A percentile compares a stretch with the other conserved stretches of the same genome.
Evolutionary conservation across 2,888 invertebrate genomes (phyloP).

Genomic region (Caenorhabditis angaria): DNA sequence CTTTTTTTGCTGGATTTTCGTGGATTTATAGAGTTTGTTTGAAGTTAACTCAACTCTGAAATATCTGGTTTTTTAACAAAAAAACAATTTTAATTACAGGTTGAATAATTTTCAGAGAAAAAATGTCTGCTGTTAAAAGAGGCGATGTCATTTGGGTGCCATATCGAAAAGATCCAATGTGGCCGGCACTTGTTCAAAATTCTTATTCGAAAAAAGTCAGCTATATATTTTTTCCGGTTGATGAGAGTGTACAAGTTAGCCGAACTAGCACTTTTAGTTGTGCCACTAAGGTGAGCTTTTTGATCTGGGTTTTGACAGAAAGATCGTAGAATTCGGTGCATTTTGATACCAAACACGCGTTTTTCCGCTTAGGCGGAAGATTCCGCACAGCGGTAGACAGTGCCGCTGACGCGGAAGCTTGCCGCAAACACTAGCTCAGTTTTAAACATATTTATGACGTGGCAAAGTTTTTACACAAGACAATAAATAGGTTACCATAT

Average conservation of each 20-base stretch:
- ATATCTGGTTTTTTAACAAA: too few relatives aligned
- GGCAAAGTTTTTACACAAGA: too few relatives aligned
- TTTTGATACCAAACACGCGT: too few relatives aligned
- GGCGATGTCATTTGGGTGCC: slow-evolving; percentile 65
- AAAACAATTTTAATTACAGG: background rate
- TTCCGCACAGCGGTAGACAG: too few relatives aligned
- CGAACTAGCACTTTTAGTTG: slow-evolving; percentile 26
- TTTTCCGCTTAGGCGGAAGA: too few relatives aligned
- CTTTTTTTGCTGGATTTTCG: slow-evolving; percentile 6
- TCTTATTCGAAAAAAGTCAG: slow-evolving; percentile 60
- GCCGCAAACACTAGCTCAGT: too few relatives aligned
- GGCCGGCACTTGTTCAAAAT: slow-evolving; percentile 61
- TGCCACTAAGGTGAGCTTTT: slow-evolving; percentile 23
- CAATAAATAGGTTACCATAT: too few relatives aligned
- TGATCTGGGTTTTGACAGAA: too few relatives aligned
- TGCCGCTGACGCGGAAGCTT: too few relatives aligned
- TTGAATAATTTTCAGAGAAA: too few relatives aligned
- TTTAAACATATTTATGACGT: too few relatives aligned
- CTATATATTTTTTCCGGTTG: slow-evolving; percentile 56
- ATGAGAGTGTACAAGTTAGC: background rate
- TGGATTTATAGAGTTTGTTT: slow-evolving; percentile 3
- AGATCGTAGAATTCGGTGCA: background rate
- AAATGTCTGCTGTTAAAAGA: slow-evolving; percentile 34
- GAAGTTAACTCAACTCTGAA: too few relatives aligned
- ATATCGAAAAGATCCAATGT: slow-evolving; percentile 52